Evolutionary conservation across 2,113 vertebrate genomes (phyloP).

Genomic region (Hippoglossus stenolepis): DNA sequence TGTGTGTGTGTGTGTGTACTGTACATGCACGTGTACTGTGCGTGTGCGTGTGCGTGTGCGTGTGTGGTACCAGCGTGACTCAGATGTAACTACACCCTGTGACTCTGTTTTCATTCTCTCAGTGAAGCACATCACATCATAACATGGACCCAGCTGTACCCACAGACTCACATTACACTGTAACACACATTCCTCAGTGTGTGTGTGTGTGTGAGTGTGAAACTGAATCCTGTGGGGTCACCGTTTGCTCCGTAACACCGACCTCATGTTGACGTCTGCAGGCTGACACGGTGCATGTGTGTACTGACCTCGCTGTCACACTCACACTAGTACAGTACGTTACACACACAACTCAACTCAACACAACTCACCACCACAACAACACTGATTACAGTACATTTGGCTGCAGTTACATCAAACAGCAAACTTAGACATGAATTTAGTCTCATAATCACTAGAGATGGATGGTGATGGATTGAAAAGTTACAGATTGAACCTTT

Average conservation of each 20-base stretch:
- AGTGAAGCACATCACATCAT: not conserved
- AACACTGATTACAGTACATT: no score
- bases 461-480: no score
- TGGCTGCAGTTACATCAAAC: no score
- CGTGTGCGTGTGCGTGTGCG: not conserved
- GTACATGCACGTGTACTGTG: no score
- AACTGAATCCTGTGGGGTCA: not conserved
- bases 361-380: no score
- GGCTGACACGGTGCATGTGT: not conserved
- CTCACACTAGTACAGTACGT: no score
- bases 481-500: no score
- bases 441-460: no score
- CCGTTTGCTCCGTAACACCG: not conserved
- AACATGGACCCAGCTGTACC: conserved; percentile 1
- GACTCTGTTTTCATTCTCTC: conserved; percentile 1
- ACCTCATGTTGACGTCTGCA: not conserved
- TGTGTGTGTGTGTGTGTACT: no score
- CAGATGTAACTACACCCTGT: not conserved
- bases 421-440: no score
- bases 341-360: no score
- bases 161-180: conserved; percentile 1
- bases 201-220: not conserved
- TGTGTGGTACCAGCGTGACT: not conserved
- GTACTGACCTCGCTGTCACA: not conserved
- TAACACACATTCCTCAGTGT: not conserved